Base-by-base conservation (phyloP, 2,888 invertebrate genomes). In the Ochropleura leucogaster region DNA sequence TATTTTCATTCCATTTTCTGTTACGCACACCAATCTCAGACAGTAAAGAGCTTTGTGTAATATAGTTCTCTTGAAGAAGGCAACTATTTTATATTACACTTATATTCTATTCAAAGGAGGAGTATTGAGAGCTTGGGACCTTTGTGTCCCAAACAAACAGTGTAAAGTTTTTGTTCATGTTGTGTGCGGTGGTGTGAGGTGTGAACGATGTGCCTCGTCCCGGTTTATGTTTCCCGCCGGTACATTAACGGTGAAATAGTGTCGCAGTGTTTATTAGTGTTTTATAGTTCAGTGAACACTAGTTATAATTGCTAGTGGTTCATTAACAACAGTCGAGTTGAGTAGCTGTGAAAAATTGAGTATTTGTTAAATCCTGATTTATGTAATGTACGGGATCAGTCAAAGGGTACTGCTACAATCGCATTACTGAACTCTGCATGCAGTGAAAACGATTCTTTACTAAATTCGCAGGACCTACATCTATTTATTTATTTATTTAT, bases 151-250 rank as follows among this genome's bases (percentile, higher is more conserved):
- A 75, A 77, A 78, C 77, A 84, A 82, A 87, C 71, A 71, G 72
- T 74, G 78, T 75, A 83, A 80, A 81, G 74, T 87, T 86, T 85
- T 77, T 76, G 64, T 78, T 71, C 84, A 81, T 82, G 81, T 71
- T 80, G 70, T 77, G 79, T 82, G 85, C 77, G 76, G 82, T 83
- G 87, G 79, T 82, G 85, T 78, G 76, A 82, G 84, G 87, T 87
- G 85, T 85, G 79, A 86, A 82, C 74, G 80, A 77, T 74, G 78
- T 70, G 68, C 68, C 55, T 79, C 72, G 85, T 87, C 78, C 82
- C 82, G 72, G 65, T 90, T 90, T 88, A 91, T 85, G 85, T 86
- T 88, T 78, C 90, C 89, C 88, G 74, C 80, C 68, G 88, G 88
- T 82, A 86, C 88, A 86, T 86, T 90, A 89, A 85, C 83, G 84